phyloP scores from a whole-genome alignment of 2,797 vertebrate genomes.

The Centroberyx gerrardi region DNA sequence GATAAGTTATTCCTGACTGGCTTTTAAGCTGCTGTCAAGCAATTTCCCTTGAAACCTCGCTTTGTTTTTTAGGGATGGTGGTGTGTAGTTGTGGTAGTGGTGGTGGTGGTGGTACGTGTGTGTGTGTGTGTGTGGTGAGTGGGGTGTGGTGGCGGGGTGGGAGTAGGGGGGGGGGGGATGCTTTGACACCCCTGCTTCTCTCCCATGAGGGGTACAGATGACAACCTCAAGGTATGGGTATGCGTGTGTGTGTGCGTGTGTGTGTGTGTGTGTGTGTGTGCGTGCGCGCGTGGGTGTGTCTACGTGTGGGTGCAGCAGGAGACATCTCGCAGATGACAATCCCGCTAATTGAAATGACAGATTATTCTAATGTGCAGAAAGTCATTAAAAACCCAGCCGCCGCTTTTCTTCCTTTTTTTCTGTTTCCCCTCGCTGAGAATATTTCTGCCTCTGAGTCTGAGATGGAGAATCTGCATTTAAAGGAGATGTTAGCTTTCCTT shows the following conservation, averaged over 20 bases:
- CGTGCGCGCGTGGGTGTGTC: conserved; percentile 59
- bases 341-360: conserved; percentile 90
- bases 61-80: conserved; percentile 85
- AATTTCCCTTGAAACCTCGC: conserved; percentile 87
- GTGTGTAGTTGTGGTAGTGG: conserved; percentile 65
- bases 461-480: conserved; percentile 80
- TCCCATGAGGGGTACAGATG: conserved; percentile 86
- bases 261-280: conserved; percentile 33
- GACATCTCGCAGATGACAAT: conserved; percentile 87
- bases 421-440: conserved; percentile 71
- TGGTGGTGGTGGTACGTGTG: conserved; percentile 59
- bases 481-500: conserved; percentile 78
- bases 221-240: conserved; percentile 85
- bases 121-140: conserved; percentile 46
- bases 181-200: conserved; percentile 86
- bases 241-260: conserved; percentile 56
- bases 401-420: conserved; percentile 75
- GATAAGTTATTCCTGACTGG: conserved; percentile 89
- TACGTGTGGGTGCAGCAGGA: conserved; percentile 77
- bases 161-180: conserved; percentile 41
- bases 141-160: conserved; percentile 40
- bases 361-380: conserved; percentile 90
- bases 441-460: conserved; percentile 80
- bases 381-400: conserved; percentile 86
- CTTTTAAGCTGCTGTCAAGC: conserved; percentile 90